A percentile compares a stretch with the other conserved stretches of the same genome.
Conservation (phyloP, 2,888 invertebrate species). For the Rhogogaster chlorosoma region DNA sequence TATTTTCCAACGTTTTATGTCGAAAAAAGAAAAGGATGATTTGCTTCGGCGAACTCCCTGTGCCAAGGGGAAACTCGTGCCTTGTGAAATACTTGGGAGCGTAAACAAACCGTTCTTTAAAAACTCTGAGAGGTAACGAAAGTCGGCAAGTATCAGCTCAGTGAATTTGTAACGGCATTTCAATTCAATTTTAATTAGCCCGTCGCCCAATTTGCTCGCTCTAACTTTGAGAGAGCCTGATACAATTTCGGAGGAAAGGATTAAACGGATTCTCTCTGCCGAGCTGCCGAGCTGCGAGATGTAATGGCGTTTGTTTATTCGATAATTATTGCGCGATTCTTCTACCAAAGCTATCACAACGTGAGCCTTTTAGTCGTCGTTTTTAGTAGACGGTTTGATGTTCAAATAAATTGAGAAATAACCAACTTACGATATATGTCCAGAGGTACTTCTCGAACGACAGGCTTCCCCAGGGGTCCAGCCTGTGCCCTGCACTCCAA, state of each 20-base stretch:
- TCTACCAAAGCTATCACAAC: constrained; percentile 79
- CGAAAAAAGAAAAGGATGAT: constrained; percentile 13
- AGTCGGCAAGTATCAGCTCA: background rate
- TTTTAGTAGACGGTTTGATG: constrained; percentile 57
- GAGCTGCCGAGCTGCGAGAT: background rate
- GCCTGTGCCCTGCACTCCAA: constrained; percentile 90
- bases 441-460: constrained; percentile 86
- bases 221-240: background rate
- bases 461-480: constrained; percentile 85
- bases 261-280: background rate
- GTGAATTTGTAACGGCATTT: constrained; percentile 5
- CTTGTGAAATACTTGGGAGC: background rate
- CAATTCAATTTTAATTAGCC: constrained; percentile 46
- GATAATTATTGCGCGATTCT: background rate
- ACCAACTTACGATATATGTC: constrained; percentile 83
- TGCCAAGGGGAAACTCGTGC: background rate
- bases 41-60: background rate
- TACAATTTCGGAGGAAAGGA: background rate
- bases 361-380: constrained; percentile 61
- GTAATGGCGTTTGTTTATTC: background rate
- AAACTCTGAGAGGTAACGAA: background rate
- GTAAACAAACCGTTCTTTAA: background rate
- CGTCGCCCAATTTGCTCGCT: constrained; percentile 1
- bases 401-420: constrained; percentile 65
- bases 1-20: constrained; percentile 53